Conservation (phyloP, 2,888 invertebrate genomes). For the Tanytarsus gracilentus region DNA sequence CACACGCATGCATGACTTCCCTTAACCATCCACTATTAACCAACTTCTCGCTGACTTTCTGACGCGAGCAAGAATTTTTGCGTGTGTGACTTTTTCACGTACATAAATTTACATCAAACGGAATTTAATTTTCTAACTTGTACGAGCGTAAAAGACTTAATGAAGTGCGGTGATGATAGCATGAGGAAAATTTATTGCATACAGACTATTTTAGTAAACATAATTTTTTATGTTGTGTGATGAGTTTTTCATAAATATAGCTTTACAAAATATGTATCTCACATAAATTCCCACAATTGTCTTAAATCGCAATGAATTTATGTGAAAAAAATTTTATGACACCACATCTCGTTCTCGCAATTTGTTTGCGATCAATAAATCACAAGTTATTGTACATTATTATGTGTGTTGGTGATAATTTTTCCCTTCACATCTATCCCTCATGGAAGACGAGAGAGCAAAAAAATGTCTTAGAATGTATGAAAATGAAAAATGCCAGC, state of each 20-base stretch:
- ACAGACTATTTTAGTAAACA: too few species aligned
- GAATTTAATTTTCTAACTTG: constrained; percentile 7
- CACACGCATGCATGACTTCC: background rate
- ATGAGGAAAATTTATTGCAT: background rate
- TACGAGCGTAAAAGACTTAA: background rate
- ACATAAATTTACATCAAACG: constrained; percentile 8
- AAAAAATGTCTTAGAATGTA: background rate
- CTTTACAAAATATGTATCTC: too few species aligned
- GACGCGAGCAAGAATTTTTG: too few species aligned
- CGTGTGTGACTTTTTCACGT: background rate
- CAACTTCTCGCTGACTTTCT: background rate
- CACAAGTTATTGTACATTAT: too few species aligned
- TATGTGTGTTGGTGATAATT: background rate
- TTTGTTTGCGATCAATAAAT: too few species aligned
- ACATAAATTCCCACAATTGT: too few species aligned
- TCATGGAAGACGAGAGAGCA: background rate
- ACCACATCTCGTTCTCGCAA: too few species aligned
- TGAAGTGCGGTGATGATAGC: background rate
- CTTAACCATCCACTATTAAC: background rate
- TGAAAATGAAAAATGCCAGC: constrained; percentile 20
- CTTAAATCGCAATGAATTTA: too few species aligned
- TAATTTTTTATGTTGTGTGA: too few species aligned
- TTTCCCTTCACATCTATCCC: background rate
- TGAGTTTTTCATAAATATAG: too few species aligned
- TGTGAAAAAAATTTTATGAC: too few species aligned